Percentiles rank a stretch among this genome's conserved stretches.
phyloP scores from a whole-genome alignment of 2,888 invertebrate species.

The Dexiosoma caninum region DNA sequence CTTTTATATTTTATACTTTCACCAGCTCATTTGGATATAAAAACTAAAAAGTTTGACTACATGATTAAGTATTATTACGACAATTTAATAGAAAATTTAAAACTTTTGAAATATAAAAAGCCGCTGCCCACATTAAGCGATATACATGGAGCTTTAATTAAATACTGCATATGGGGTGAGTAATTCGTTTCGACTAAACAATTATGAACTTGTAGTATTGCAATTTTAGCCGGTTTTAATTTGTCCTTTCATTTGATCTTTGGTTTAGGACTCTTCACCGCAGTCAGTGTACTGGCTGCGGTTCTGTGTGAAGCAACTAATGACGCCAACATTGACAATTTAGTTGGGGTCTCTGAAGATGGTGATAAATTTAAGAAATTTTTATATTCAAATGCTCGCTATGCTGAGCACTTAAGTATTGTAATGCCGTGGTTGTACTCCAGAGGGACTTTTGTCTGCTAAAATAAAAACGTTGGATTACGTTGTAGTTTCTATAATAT shows the following conservation, averaged over 20 bases:
- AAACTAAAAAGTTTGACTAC: constrained; percentile 66
- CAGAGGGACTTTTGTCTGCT: constrained; percentile 66
- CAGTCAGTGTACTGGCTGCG: constrained; percentile 56
- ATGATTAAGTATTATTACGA: constrained; percentile 66
- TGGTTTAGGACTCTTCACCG: constrained; percentile 63
- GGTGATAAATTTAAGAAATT: constrained; percentile 54
- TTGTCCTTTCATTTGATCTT: background rate
- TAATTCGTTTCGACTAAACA: background rate
- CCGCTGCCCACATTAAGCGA: constrained; percentile 68
- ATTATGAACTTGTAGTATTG: background rate
- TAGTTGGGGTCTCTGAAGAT: constrained; percentile 56
- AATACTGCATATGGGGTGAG: constrained; percentile 68
- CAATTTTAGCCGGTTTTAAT: no score
- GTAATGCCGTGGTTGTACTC: constrained; percentile 69
- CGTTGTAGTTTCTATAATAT: no score
- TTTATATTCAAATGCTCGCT: constrained; percentile 63
- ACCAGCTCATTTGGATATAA: constrained; percentile 64
- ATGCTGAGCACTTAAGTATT: constrained; percentile 66
- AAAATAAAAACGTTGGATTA: background rate
- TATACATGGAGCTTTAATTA: constrained; percentile 68
- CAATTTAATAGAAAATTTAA: constrained; percentile 67
- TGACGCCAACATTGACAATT: constrained; percentile 65
- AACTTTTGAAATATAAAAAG: constrained; percentile 67
- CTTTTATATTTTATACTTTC: constrained; percentile 66
- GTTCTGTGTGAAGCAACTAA: constrained; percentile 68